These are phyloP conservation scores for Drosophila cyrtoloma DNA, from an alignment of 2,888 invertebrate species.

Conservation along the genomic window DNA sequence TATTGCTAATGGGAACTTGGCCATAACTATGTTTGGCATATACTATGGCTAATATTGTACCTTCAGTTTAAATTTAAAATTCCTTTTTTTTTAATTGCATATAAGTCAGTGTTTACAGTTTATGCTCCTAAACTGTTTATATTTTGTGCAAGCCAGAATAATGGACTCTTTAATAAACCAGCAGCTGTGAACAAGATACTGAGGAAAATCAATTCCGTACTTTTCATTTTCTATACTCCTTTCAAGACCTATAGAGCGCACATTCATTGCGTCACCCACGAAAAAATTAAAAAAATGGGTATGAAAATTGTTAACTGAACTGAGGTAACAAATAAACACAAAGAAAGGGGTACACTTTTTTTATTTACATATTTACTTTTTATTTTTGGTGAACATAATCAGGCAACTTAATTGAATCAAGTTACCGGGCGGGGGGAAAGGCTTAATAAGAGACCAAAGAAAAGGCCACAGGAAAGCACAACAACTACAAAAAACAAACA, in stretches of 20 bases:
- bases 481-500: constrained; percentile 14
- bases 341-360: neutral
- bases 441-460: constrained; percentile 57
- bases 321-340: constrained; percentile 2
- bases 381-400: constrained; percentile 69
- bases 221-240: neutral
- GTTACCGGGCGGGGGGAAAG: constrained; percentile 26
- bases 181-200: constrained; percentile 10
- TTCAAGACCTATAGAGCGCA: constrained; percentile 36
- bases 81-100: neutral
- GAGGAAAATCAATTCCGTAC: neutral
- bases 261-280: neutral
- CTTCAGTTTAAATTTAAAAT: neutral
- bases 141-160: neutral
- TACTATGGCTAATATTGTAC: neutral
- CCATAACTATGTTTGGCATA: neutral
- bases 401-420: constrained; percentile 75
- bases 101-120: too few species aligned
- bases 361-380: constrained; percentile 23
- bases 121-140: neutral
- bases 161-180: neutral
- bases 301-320: constrained; percentile 41
- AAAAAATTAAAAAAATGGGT: constrained; percentile 22
- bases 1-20: neutral
- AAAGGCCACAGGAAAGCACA: constrained; percentile 37